A percentile compares a stretch with the other conserved stretches of the same genome.
Conservation (phyloP, 2,113 vertebrate species). For the Lophius piscatorius region DNA sequence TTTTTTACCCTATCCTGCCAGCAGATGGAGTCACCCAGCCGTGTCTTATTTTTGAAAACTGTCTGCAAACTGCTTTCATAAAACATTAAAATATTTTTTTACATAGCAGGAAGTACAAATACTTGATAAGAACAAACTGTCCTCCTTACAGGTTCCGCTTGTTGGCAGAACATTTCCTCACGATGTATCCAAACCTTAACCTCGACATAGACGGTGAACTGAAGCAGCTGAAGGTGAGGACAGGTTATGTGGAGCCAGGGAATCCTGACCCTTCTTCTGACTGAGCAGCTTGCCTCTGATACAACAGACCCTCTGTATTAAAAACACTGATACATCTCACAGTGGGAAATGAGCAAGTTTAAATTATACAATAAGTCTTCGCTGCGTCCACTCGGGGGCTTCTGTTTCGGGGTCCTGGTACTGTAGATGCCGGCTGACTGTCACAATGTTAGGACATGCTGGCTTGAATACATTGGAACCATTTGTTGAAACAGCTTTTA, state of each 20-base stretch:
- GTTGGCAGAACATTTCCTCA: slow-evolving; percentile 80
- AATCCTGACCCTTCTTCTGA: not conserved
- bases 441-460: not conserved
- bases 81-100: not conserved
- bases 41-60: no score
- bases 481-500: no score
- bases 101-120: not conserved
- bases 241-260: not conserved
- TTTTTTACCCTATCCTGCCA: slow-evolving; percentile 1
- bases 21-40: slow-evolving; percentile 35
- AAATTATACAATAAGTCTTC: not conserved
- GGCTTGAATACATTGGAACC: no score
- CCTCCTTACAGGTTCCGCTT: slow-evolving; percentile 73
- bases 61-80: not conserved
- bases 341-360: no score
- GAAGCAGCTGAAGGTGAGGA: slow-evolving; percentile 80
- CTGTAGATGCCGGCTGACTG: not conserved
- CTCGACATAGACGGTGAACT: slow-evolving; percentile 79
- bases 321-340: not conserved
- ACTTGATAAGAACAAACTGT: not conserved
- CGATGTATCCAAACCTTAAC: slow-evolving; percentile 81
- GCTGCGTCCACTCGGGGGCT: not conserved
- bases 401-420: not conserved
- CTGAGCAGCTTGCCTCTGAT: not conserved
- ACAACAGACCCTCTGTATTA: not conserved